Evolutionary conservation across 2,797 vertebrate genomes (phyloP).

Genomic region (Chromobotia macracanthus): DNA sequence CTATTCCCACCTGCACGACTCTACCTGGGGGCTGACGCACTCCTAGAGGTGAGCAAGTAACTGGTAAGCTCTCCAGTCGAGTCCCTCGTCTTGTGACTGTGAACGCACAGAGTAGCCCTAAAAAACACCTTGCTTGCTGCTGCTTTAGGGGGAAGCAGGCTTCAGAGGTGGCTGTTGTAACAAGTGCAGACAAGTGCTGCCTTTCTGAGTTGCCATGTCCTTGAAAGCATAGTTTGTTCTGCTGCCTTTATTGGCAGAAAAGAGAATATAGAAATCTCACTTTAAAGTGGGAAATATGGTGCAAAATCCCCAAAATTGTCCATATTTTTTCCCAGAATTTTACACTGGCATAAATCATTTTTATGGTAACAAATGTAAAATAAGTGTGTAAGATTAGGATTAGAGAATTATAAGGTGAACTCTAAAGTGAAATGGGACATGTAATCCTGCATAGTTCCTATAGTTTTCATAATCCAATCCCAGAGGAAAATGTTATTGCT

Average conservation of each 20-base stretch:
- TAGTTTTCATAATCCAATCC: constrained; percentile 11
- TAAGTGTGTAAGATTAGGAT: background rate
- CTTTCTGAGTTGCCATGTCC: constrained; percentile 57
- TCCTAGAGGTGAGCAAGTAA: constrained; percentile 54
- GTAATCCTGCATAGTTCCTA: background rate
- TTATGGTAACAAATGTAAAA: background rate
- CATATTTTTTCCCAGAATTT: background rate
- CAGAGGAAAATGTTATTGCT: no score
- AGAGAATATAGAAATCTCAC: constrained; percentile 33
- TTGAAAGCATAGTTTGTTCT: constrained; percentile 59
- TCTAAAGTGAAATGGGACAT: no score
- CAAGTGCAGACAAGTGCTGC: constrained; percentile 51
- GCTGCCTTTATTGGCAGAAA: constrained; percentile 47
- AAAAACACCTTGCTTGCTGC: constrained; percentile 45
- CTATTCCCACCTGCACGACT: constrained; percentile 42
- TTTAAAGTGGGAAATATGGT: constrained; percentile 20
- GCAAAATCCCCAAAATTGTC: background rate
- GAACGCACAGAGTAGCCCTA: constrained; percentile 55
- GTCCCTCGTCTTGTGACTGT: constrained; percentile 57
- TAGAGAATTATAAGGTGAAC: no score
- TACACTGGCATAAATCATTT: background rate
- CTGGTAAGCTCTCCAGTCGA: constrained; percentile 53
- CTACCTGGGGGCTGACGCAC: constrained; percentile 47
- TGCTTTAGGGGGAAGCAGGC: constrained; percentile 54
- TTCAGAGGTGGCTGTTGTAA: constrained; percentile 53